Conservation (phyloP, 2,888 invertebrate species). For the Lepas anatifera region DNA sequence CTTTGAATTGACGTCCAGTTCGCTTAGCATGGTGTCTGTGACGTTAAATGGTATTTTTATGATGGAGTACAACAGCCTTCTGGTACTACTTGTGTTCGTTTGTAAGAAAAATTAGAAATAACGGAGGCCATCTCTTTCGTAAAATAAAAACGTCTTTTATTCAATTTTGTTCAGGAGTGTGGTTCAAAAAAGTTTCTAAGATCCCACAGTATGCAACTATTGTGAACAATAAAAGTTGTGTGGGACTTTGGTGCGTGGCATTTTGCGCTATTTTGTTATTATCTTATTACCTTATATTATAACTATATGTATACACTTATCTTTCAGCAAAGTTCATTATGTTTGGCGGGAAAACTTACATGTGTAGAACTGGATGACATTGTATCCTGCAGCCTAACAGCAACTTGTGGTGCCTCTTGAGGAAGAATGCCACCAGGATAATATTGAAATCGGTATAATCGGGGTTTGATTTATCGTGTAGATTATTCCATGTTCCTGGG, state of each 20-base stretch:
- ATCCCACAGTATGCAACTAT: not conserved
- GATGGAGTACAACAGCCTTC: not conserved
- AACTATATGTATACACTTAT: not conserved
- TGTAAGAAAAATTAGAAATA: no score
- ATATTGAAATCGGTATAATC: constrained; percentile 15
- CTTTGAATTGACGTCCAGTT: no score
- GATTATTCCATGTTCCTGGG: not conserved
- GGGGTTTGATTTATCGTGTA: constrained; percentile 15
- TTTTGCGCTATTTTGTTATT: not conserved
- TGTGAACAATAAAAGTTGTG: not conserved
- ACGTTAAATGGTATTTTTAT: no score
- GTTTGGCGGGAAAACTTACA: no score
- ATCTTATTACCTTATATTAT: not conserved
- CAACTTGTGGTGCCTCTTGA: no score
- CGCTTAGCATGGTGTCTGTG: no score
- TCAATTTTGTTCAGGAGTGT: not conserved
- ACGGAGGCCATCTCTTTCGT: no score
- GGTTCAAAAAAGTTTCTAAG: not conserved
- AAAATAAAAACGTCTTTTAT: not conserved
- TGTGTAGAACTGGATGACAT: not conserved
- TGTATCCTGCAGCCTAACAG: constrained; percentile 1
- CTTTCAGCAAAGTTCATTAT: no score
- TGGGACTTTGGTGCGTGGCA: not conserved
- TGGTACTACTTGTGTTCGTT: not conserved
- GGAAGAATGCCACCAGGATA: constrained; percentile 16